Evolutionary conservation across 2,888 invertebrate genomes (phyloP).

Genomic region (Gryllus longicercus): DNA sequence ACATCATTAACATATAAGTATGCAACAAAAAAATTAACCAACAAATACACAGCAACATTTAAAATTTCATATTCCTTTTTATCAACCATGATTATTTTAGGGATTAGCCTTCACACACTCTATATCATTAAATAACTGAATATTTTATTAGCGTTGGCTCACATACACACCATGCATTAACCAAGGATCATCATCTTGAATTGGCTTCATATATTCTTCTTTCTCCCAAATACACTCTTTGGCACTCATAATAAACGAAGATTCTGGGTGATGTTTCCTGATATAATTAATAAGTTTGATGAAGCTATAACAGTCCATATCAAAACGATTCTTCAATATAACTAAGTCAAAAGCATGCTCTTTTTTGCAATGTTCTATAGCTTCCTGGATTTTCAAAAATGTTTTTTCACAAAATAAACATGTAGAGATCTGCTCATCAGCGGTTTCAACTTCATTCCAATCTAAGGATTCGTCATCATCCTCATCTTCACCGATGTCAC

Average conservation of each 20-base stretch:
- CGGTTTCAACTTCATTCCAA: constrained; percentile 56
- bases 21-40: too few relatives aligned
- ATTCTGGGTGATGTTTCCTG: constrained; percentile 58
- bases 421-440: constrained; percentile 48
- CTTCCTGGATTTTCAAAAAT: constrained; percentile 59
- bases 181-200: constrained; percentile 71
- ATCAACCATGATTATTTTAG: too few relatives aligned
- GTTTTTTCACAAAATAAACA: constrained; percentile 72
- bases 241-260: constrained; percentile 54
- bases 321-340: constrained; percentile 62
- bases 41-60: too few relatives aligned
- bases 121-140: too few relatives aligned
- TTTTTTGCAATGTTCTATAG: constrained; percentile 63
- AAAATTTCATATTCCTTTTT: too few relatives aligned
- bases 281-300: constrained; percentile 71
- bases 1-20: too few relatives aligned
- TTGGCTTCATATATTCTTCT: constrained; percentile 74
- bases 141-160: background rate
- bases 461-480: constrained; percentile 49
- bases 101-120: too few relatives aligned
- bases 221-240: constrained; percentile 64
- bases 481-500: constrained; percentile 37
- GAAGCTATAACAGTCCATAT: constrained; percentile 71
- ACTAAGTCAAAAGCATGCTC: constrained; percentile 65
- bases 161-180: constrained; percentile 68